These are phyloP conservation scores for Hydractinia symbiolongicarpus DNA, from an alignment of 30 jellyfish, hydroid and myxozoan species.

Conservation along the genomic window DNA sequence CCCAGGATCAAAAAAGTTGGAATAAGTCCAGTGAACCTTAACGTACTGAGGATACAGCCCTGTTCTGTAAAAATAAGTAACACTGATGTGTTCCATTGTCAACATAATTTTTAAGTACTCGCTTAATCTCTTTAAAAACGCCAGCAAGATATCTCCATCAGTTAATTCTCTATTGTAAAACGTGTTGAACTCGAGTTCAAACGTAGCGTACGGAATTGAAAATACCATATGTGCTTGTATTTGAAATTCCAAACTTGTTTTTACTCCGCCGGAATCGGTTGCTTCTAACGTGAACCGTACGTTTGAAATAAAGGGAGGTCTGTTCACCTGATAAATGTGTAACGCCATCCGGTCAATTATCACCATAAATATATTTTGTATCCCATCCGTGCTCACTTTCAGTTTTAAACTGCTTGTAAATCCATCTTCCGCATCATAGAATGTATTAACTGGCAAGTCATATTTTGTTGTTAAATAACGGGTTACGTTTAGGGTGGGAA, in stretches of 20 bases:
- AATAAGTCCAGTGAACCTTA: background rate
- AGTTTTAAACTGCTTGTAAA: slow-evolving; percentile 15
- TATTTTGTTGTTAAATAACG: background rate
- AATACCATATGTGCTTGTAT: background rate
- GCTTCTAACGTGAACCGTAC: background rate
- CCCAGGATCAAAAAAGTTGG: background rate
- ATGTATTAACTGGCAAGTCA: slow-evolving; percentile 9
- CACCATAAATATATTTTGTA: background rate
- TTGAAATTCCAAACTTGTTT: background rate
- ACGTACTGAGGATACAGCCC: slow-evolving; percentile 11
- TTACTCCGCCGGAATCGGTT: background rate
- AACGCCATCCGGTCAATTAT: background rate
- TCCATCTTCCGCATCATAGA: slow-evolving; percentile 39
- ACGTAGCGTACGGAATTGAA: background rate
- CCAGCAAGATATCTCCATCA: background rate
- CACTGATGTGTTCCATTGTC: background rate
- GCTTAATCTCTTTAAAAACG: background rate
- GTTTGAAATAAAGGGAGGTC: background rate
- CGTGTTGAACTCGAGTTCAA: background rate
- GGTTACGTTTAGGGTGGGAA: slow-evolving; percentile 2
- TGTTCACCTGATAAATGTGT: background rate
- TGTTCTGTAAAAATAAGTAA: background rate
- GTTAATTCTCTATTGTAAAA: background rate
- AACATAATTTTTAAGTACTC: background rate
- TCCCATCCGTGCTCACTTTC: background rate